Evolutionary conservation across 2,113 vertebrate species (phyloP).

Genomic region (Upupa epops): DNA sequence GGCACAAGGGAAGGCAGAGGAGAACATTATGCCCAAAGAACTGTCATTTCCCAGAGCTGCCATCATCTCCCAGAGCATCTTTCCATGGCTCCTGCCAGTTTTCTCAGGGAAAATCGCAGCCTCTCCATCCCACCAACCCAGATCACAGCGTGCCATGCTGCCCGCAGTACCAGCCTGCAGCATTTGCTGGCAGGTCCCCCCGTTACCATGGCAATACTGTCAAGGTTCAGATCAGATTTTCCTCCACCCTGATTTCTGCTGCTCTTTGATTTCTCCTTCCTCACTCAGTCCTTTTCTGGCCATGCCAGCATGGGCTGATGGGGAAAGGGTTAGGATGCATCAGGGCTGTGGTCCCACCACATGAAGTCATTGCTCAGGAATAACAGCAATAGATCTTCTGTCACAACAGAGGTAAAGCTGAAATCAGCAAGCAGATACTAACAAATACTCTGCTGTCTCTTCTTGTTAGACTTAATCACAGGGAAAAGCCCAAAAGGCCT

Average conservation of each 20-base stretch:
- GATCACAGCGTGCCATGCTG: accelerated
- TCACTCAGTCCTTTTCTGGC: background rate
- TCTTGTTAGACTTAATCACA: background rate
- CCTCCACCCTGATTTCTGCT: background rate
- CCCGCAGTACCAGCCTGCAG: background rate
- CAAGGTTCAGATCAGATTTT: conserved; percentile 6
- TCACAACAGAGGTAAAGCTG: background rate
- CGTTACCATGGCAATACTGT: background rate
- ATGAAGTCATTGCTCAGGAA: background rate
- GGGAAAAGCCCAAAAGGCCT: background rate
- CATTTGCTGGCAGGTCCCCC: background rate
- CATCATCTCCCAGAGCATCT: background rate
- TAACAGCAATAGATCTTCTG: background rate
- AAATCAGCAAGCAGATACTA: background rate
- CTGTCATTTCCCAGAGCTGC: background rate
- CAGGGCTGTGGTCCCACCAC: background rate
- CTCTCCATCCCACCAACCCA: accelerated
- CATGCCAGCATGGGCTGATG: accelerated
- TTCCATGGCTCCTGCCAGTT: background rate
- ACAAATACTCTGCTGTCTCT: conserved; percentile 9
- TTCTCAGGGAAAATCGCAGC: background rate
- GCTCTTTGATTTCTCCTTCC: background rate
- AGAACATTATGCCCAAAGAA: background rate
- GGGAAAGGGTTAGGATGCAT: background rate
- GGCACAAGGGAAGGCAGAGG: background rate